A percentile compares a stretch with the other conserved stretches of the same genome.
Evolutionary conservation across 2,888 invertebrate species (phyloP).

Genomic region (Hyposoter dolosus): DNA sequence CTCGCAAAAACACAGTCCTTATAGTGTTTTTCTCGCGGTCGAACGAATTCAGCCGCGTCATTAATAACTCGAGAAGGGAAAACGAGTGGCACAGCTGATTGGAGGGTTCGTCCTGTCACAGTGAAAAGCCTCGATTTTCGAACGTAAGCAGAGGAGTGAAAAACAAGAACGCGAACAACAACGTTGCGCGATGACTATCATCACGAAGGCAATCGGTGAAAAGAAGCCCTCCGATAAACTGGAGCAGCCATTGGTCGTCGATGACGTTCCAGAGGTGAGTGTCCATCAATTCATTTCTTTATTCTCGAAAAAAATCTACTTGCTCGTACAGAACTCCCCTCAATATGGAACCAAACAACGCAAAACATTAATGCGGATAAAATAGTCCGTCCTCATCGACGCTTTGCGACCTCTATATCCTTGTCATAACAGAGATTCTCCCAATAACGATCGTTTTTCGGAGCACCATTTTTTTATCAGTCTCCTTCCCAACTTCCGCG

Average conservation of each 20-base stretch:
- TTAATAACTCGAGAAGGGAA: background rate
- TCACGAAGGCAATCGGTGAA: constrained; percentile 90
- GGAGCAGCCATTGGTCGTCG: constrained; percentile 88
- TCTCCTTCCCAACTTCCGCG: background rate
- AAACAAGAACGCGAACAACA: background rate
- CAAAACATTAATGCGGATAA: background rate
- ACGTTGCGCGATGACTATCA: constrained; percentile 89
- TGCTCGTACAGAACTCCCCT: background rate
- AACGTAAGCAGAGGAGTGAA: background rate
- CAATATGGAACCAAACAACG: background rate
- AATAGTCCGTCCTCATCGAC: background rate
- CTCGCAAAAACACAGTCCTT: background rate
- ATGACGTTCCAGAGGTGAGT: constrained; percentile 85
- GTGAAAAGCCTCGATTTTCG: background rate
- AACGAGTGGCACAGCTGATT: background rate
- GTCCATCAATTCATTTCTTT: background rate
- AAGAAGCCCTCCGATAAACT: constrained; percentile 89
- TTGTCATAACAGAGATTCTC: background rate
- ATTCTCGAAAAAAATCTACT: background rate
- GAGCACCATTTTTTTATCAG: background rate
- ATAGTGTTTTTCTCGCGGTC: background rate
- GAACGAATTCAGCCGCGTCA: background rate
- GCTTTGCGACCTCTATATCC: background rate
- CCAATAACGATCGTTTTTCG: background rate
- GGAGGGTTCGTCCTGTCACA: background rate